Conservation (phyloP, 2,797 vertebrate species). For the Coregonus ussuriensis region DNA sequence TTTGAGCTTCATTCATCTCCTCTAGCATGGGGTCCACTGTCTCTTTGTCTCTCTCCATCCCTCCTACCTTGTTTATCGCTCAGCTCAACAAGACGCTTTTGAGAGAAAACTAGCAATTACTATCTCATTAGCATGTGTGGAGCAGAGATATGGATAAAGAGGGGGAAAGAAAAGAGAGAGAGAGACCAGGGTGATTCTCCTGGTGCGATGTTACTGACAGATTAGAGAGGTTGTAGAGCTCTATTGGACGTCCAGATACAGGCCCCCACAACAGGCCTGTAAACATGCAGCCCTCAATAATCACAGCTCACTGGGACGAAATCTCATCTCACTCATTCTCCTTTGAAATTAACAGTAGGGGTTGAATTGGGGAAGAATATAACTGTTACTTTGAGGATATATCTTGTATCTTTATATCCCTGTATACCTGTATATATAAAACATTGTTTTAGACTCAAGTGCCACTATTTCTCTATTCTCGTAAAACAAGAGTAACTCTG, state of each 20-base stretch:
- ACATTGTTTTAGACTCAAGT: too few species aligned
- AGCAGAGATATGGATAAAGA: neutral
- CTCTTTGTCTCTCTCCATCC: neutral
- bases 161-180: neutral
- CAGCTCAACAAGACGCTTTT: neutral
- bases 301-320: neutral
- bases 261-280: neutral
- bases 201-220: neutral
- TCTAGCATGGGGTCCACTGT: neutral
- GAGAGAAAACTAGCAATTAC: neutral
- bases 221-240: neutral
- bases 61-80: neutral
- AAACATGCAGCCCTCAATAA: neutral
- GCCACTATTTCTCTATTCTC: neutral
- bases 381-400: neutral
- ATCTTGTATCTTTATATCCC: neutral
- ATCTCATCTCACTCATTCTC: neutral
- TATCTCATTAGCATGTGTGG: neutral
- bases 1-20: neutral
- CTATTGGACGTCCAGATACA: neutral
- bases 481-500: neutral
- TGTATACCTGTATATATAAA: too few species aligned
- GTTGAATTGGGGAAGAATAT: neutral
- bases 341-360: neutral
- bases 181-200: neutral